Conservation (phyloP, 2,797 vertebrate species). For the Chromobotia macracanthus region DNA sequence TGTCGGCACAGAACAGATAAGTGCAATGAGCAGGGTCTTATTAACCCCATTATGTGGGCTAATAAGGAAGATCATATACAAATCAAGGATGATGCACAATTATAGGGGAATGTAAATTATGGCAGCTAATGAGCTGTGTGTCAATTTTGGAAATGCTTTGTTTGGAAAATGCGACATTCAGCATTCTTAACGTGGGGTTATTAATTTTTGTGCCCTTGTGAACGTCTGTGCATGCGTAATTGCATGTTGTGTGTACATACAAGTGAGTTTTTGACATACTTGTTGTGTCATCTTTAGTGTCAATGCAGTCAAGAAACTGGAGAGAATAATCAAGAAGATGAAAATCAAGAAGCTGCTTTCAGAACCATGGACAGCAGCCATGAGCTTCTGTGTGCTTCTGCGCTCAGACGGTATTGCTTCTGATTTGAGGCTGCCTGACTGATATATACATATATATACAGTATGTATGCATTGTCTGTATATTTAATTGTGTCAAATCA, state of each 20-base stretch:
- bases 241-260: constrained; percentile 45
- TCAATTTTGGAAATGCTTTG: constrained; percentile 77
- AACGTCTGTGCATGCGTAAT: constrained; percentile 55
- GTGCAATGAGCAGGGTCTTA: constrained; percentile 83
- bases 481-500: too few species aligned
- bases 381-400: neutral
- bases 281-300: constrained; percentile 30
- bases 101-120: constrained; percentile 82
- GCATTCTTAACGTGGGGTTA: constrained; percentile 71
- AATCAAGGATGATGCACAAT: constrained; percentile 85
- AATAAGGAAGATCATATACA: constrained; percentile 87
- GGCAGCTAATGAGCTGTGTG: constrained; percentile 75
- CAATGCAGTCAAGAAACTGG: neutral
- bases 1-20: constrained; percentile 84
- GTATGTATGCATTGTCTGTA: too few species aligned
- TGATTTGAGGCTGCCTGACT: neutral
- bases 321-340: neutral
- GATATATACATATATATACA: too few species aligned
- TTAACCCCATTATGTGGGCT: constrained; percentile 85
- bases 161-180: constrained; percentile 76
- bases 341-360: constrained; percentile 57
- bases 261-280: constrained; percentile 26
- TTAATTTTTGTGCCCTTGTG: constrained; percentile 55
- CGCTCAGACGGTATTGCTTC: neutral
- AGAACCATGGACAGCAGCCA: constrained; percentile 80